phyloP scores from a whole-genome alignment of 2,113 vertebrate genomes.

The human region DNA sequence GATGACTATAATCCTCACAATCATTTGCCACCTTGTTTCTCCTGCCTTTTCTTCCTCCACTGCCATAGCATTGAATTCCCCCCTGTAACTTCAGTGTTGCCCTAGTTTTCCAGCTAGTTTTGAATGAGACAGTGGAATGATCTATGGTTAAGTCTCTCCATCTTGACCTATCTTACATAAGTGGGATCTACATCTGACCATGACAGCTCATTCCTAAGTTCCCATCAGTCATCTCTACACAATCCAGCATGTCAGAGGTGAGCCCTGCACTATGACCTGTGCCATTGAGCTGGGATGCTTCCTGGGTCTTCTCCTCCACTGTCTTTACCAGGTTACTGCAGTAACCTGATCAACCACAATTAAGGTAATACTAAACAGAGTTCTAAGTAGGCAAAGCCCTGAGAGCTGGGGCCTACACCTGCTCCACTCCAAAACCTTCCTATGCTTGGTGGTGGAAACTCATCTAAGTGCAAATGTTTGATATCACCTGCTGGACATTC shows the following conservation, averaged over 20 bases:
- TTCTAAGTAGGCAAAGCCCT: not conserved
- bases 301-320: not conserved
- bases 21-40: not conserved
- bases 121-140: not conserved
- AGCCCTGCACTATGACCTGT: not conserved
- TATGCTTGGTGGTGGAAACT: not conserved
- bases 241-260: not conserved
- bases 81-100: not conserved
- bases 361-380: not conserved
- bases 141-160: not conserved
- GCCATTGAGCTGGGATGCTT: not conserved
- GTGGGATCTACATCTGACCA: not conserved
- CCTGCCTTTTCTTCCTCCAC: not conserved
- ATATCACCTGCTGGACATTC: not conserved
- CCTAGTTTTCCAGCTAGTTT: not conserved
- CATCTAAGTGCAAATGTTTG: not conserved
- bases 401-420: not conserved
- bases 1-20: not conserved
- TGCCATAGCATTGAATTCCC: not conserved
- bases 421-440: not conserved
- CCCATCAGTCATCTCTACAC: not conserved
- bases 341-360: not conserved
- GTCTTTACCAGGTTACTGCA: not conserved
- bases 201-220: not conserved
- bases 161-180: not conserved